These are phyloP conservation scores for Eretmochelys imbricata DNA, from an alignment of 2,113 vertebrate species.

Conservation along the genomic window DNA sequence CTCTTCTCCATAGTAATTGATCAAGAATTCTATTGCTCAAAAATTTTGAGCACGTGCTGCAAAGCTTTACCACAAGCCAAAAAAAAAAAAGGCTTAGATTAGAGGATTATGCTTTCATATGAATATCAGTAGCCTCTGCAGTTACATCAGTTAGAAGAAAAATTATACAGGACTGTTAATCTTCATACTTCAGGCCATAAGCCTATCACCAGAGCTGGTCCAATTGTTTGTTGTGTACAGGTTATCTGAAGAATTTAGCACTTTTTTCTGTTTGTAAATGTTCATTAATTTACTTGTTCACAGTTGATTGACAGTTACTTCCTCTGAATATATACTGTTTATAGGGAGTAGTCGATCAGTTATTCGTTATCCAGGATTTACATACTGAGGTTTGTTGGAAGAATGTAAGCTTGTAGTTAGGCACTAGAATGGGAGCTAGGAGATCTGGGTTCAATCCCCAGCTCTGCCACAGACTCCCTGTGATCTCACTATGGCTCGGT, in stretches of 20 bases:
- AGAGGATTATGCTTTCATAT: conserved; percentile 63
- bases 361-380: background rate
- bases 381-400: background rate
- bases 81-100: conserved; percentile 26
- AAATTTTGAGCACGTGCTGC: conserved; percentile 17
- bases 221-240: conserved; percentile 63
- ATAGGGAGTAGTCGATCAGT: background rate
- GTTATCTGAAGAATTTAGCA: conserved; percentile 55
- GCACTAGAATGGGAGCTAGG: background rate
- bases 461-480: background rate
- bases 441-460: fast-evolving
- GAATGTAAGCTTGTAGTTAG: background rate
- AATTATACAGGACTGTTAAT: conserved; percentile 71
- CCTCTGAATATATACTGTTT: background rate
- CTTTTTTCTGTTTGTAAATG: background rate
- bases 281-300: conserved; percentile 26
- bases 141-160: conserved; percentile 64
- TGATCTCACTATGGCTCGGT: background rate
- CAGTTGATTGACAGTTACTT: background rate
- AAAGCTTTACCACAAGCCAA: conserved; percentile 26
- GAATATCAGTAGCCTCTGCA: conserved; percentile 71
- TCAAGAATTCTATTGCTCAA: conserved; percentile 51
- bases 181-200: conserved; percentile 69
- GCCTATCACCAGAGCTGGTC: conserved; percentile 60
- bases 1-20: conserved; percentile 30